Conservation (phyloP, 2,888 invertebrate species). For the Dilophus febrilis region DNA sequence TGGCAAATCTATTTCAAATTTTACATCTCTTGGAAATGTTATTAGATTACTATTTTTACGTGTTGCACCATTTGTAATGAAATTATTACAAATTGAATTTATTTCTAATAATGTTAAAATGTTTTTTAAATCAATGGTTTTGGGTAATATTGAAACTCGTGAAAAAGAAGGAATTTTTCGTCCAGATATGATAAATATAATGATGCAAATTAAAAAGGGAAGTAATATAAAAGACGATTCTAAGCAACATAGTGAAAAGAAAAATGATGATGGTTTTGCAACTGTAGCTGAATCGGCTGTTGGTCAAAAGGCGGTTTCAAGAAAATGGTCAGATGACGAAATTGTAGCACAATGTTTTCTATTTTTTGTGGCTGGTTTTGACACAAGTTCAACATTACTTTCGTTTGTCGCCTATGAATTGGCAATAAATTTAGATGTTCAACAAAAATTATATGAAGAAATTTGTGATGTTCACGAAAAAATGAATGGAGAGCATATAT, state of each 20-base stretch:
- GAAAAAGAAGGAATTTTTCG: conserved; percentile 10
- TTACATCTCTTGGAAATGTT: not conserved
- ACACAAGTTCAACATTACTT: conserved; percentile 28
- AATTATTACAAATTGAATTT: not conserved
- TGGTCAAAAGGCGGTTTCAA: not conserved
- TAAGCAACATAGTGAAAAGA: not conserved
- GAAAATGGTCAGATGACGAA: conserved; percentile 9
- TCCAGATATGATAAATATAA: conserved; percentile 13
- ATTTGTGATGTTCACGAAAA: conserved; percentile 28
- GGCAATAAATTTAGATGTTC: conserved; percentile 32
- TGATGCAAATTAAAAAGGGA: conserved; percentile 12
- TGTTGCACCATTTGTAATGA: conserved; percentile 7
- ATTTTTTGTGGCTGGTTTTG: conserved; percentile 34
- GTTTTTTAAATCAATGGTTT: conserved; percentile 10
- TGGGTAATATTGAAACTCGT: conserved; percentile 9
- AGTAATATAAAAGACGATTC: conserved; percentile 6
- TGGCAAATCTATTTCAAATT: not conserved
- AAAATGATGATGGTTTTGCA: conserved; percentile 10
- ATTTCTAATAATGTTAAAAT: not conserved
- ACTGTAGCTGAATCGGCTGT: conserved; percentile 10
- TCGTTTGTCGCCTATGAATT: conserved; percentile 33
- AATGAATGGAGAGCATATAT: conserved; percentile 26
- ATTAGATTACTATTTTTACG: not conserved
- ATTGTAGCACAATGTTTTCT: conserved; percentile 18
- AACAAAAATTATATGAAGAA: conserved; percentile 32